Conservation (phyloP, 1,140 invertebrate genomes). For the Calliopsis andreniformis region DNA sequence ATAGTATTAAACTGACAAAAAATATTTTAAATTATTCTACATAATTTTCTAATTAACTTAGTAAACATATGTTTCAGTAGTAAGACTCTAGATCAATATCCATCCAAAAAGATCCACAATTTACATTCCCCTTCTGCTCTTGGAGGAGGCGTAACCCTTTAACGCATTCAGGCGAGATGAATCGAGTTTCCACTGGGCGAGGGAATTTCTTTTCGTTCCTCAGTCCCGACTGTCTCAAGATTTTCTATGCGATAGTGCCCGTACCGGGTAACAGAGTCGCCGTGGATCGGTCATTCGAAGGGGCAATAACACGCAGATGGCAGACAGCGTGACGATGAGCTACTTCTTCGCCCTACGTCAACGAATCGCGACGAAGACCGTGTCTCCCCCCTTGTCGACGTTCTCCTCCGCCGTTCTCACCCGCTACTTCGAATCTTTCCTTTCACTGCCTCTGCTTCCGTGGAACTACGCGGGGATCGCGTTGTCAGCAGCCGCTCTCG, state of each 20-base stretch:
- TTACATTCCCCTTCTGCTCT: too few relatives aligned
- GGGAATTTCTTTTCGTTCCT: constrained; percentile 23
- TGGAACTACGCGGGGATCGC: constrained; percentile 39
- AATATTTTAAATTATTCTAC: too few relatives aligned
- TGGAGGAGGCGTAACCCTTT: too few relatives aligned
- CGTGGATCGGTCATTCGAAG: constrained; percentile 42
- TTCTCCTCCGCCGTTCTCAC: constrained; percentile 1
- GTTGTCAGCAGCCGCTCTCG: constrained; percentile 42
- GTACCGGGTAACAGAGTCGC: constrained; percentile 27
- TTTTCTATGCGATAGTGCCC: constrained; percentile 22
- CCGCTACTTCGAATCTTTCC: constrained; percentile 36
- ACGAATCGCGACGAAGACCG: constrained; percentile 37
- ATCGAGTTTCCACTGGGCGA: not conserved
- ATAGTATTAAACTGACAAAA: too few relatives aligned
- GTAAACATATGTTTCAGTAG: too few relatives aligned
- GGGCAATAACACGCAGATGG: constrained; percentile 52
- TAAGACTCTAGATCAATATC: too few relatives aligned
- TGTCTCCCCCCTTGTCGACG: not conserved
- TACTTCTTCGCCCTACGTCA: constrained; percentile 42
- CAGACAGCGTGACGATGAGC: constrained; percentile 69
- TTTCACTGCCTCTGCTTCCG: constrained; percentile 38
- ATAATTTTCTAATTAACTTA: too few relatives aligned
- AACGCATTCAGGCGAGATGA: not conserved
- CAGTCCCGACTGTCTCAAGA: constrained; percentile 3
- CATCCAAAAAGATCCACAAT: too few relatives aligned